Evolutionary conservation across 92 coral and sea anemone species (phyloP).

Genomic region (Porites lobata): DNA sequence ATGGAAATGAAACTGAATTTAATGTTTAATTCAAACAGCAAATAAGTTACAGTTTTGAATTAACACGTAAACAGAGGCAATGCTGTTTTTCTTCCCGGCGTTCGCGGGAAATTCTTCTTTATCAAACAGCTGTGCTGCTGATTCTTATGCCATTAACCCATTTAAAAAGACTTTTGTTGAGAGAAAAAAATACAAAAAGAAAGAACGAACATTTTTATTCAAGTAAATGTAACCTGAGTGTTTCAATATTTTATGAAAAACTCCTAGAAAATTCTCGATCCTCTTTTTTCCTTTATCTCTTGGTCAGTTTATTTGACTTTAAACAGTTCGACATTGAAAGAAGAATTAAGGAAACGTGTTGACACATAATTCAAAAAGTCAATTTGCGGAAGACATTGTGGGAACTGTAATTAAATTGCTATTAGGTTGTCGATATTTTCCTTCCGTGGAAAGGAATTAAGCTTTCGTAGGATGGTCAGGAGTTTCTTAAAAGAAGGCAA

Average conservation of each 20-base stretch:
- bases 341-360: not conserved
- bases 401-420: constrained; percentile 4
- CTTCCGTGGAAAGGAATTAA: not conserved
- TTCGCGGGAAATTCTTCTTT: constrained; percentile 44
- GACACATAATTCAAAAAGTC: constrained; percentile 17
- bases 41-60: constrained; percentile 32
- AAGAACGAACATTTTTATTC: not conserved
- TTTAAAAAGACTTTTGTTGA: constrained; percentile 3
- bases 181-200: not conserved
- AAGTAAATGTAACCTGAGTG: not conserved
- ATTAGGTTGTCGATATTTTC: not conserved
- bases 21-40: constrained; percentile 21
- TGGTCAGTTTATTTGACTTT: not conserved
- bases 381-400: not conserved
- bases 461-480: not conserved
- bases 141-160: constrained; percentile 17
- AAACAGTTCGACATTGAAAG: not conserved
- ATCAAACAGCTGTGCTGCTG: constrained; percentile 23
- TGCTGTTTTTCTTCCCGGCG: not conserved
- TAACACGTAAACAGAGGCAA: constrained; percentile 30
- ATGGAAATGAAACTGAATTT: constrained; percentile 20
- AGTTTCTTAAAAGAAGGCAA: not conserved
- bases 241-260: not conserved
- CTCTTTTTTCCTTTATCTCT: not conserved
- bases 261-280: not conserved